Evolutionary conservation across 2,113 vertebrate species (phyloP).

Genomic region (Riparia riparia): DNA sequence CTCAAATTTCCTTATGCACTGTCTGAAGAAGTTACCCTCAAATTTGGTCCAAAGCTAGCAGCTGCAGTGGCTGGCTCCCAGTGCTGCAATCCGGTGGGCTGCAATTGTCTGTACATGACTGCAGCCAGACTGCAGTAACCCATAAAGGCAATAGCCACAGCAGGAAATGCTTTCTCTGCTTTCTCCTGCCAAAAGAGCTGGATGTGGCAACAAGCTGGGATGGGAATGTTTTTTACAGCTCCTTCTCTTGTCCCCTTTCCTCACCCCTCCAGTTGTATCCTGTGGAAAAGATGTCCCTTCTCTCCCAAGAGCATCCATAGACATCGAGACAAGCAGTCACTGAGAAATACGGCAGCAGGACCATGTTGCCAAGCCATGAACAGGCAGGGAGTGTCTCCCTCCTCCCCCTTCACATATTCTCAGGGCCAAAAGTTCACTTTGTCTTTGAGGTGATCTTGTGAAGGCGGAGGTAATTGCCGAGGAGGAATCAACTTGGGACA

Average conservation of each 20-base stretch:
- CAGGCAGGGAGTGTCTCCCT: background rate
- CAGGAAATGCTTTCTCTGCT: background rate
- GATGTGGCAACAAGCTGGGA: background rate
- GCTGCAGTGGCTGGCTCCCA: conserved; percentile 23
- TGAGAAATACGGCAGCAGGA: background rate
- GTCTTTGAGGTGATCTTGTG: background rate
- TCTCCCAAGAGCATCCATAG: background rate
- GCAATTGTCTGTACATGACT: background rate
- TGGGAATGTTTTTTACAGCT: background rate
- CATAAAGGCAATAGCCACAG: background rate
- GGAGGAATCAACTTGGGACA: background rate
- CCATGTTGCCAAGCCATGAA: background rate
- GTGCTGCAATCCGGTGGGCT: background rate
- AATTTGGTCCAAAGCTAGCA: conserved; percentile 2
- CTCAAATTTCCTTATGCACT: background rate
- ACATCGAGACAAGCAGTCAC: background rate
- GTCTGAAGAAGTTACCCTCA: conserved; percentile 26
- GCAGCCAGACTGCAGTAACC: conserved; percentile 17
- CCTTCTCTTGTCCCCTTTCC: background rate
- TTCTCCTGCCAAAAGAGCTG: background rate
- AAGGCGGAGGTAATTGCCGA: background rate
- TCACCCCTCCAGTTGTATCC: background rate
- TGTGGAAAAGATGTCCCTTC: background rate
- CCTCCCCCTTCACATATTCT: background rate
- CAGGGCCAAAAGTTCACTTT: background rate